phyloP scores from a whole-genome alignment of 2,888 invertebrate genomes.

The Carpatolechia fugitivella region DNA sequence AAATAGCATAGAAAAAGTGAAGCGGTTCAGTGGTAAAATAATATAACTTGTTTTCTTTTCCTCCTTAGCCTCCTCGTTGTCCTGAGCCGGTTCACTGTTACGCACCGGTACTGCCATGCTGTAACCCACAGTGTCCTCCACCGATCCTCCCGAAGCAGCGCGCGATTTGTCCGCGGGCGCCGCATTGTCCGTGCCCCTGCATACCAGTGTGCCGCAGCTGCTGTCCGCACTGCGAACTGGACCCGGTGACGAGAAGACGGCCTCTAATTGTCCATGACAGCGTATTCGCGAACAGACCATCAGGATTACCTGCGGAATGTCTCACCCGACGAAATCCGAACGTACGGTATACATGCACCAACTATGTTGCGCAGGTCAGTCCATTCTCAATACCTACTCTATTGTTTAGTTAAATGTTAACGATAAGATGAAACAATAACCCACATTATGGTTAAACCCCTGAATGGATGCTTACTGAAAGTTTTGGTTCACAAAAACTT shows the following conservation, averaged over 20 bases:
- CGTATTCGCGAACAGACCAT: conserved; percentile 57
- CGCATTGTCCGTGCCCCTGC: conserved; percentile 68
- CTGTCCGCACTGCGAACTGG: conserved; percentile 62
- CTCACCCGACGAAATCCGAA: conserved; percentile 46
- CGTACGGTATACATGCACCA: conserved; percentile 53
- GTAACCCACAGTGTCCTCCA: conserved; percentile 75
- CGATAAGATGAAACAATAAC: no score
- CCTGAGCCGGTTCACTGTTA: conserved; percentile 67
- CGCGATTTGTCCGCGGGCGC: conserved; percentile 67
- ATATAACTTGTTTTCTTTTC: no score
- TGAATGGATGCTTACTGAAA: no score
- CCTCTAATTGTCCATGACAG: conserved; percentile 80
- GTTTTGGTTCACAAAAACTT: neutral
- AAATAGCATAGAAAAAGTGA: no score
- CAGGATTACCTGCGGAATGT: conserved; percentile 50
- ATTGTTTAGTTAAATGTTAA: no score
- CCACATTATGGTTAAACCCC: no score
- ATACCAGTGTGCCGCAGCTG: conserved; percentile 67
- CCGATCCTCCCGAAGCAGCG: conserved; percentile 72
- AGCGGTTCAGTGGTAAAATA: no score
- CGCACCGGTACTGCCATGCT: conserved; percentile 65
- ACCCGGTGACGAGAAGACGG: conserved; percentile 78
- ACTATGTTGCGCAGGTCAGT: conserved; percentile 55
- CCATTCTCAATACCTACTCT: neutral
- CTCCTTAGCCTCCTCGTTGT: conserved; percentile 61